Percentiles rank a stretch among this genome's conserved stretches.
These are phyloP conservation scores for Caenorhabditis briggsae DNA, from an alignment of 1,140 invertebrate genomes.

Conservation along the genomic window DNA sequence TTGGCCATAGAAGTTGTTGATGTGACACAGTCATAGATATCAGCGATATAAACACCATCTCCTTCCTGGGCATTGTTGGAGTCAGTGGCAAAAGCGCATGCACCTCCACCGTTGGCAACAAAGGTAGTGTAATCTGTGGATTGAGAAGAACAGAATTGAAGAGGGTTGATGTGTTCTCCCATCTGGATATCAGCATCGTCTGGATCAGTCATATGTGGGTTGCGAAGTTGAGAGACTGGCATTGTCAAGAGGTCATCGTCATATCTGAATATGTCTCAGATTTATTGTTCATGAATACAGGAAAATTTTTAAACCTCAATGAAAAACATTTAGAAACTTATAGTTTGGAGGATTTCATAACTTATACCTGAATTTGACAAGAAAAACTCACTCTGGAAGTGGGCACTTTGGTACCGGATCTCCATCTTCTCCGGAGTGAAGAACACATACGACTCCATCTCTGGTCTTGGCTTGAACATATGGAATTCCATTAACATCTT, in stretches of 20 bases:
- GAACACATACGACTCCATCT: constrained; percentile 76
- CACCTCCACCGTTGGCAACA: constrained; percentile 72
- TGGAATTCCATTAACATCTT: constrained; percentile 75
- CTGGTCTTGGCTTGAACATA: constrained; percentile 75
- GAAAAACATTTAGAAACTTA: too few relatives aligned
- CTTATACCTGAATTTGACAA: too few relatives aligned
- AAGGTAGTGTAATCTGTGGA: constrained; percentile 75
- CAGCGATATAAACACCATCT: constrained; percentile 74
- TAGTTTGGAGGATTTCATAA: too few relatives aligned
- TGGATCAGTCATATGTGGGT: constrained; percentile 76
- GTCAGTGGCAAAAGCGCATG: constrained; percentile 55
- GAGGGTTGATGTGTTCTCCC: constrained; percentile 77
- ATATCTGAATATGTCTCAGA: constrained; percentile 72
- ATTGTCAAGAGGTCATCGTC: constrained; percentile 76
- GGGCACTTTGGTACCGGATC: constrained; percentile 73
- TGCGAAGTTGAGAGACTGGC: constrained; percentile 77
- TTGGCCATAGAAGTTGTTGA: constrained; percentile 72
- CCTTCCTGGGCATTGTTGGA: constrained; percentile 62
- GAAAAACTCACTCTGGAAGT: constrained; percentile 5
- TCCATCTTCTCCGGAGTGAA: constrained; percentile 76
- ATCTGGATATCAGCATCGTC: constrained; percentile 77
- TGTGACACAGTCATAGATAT: constrained; percentile 75
- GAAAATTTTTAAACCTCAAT: too few relatives aligned
- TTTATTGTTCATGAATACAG: too few relatives aligned
- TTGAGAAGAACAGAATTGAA: constrained; percentile 73